Evolutionary conservation across 2,888 invertebrate genomes (phyloP).

Genomic region (Atethmia centrago): DNA sequence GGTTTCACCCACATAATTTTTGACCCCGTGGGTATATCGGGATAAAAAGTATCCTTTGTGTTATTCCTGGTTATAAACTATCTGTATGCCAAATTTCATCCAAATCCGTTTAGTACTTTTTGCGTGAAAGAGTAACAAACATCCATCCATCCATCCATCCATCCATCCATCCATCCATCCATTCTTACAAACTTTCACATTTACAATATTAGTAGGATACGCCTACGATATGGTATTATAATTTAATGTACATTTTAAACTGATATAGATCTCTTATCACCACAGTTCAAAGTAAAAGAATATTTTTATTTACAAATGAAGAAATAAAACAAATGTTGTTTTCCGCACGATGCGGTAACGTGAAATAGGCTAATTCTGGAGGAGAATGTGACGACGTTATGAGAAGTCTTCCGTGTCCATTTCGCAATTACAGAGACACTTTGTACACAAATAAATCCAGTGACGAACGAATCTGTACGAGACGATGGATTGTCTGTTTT

Average conservation of each 20-base stretch:
- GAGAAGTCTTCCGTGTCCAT: slow-evolving; percentile 76
- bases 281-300: slow-evolving; percentile 8
- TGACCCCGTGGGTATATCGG: no score
- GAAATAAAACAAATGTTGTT: slow-evolving; percentile 29
- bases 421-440: slow-evolving; percentile 73
- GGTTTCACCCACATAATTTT: no score
- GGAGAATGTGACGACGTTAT: slow-evolving; percentile 61
- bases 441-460: slow-evolving; percentile 75
- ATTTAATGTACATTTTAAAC: not conserved
- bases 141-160: no score
- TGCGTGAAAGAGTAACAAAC: no score
- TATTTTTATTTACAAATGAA: slow-evolving; percentile 33
- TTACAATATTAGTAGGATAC: no score
- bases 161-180: no score
- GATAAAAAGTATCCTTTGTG: no score
- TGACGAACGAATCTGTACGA: slow-evolving; percentile 43
- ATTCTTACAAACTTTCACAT: no score
- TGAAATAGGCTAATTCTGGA: slow-evolving; percentile 69
- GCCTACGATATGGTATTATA: not conserved
- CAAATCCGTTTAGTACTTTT: no score
- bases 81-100: no score
- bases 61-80: no score
- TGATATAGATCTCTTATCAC: slow-evolving; percentile 26
- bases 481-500: slow-evolving; percentile 42
- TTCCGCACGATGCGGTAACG: slow-evolving; percentile 35